Evolutionary conservation across 2,888 invertebrate species (phyloP).

Genomic region (Kuschelorhynchus macadamiae): DNA sequence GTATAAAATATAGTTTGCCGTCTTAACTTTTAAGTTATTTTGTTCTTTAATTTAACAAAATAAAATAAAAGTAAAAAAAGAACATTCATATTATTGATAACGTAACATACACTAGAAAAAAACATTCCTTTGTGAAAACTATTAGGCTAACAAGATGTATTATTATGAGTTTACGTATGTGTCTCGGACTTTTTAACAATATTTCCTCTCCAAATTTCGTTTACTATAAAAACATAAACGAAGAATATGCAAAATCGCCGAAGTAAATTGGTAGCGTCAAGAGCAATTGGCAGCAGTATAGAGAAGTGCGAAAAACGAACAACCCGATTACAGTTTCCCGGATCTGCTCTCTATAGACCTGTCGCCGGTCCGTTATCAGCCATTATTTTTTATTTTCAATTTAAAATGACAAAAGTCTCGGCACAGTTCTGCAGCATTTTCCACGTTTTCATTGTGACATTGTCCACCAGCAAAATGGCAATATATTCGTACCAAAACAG

Average conservation of each 20-base stretch:
- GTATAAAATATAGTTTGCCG: no score
- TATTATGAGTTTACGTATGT: no score
- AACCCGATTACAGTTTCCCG: constrained; percentile 17
- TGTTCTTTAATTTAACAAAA: no score
- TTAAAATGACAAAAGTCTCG: constrained; percentile 38
- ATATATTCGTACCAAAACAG: constrained; percentile 13
- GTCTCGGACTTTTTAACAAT: no score
- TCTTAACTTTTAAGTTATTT: no score
- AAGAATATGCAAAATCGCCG: constrained; percentile 2
- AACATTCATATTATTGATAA: no score
- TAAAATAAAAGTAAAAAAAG: no score
- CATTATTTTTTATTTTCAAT: constrained; percentile 49
- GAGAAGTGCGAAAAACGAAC: constrained; percentile 13
- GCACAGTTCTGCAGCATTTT: constrained; percentile 21
- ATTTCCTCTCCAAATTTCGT: background rate
- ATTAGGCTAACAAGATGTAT: no score
- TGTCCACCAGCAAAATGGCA: constrained; percentile 6
- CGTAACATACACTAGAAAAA: no score
- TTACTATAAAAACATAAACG: background rate
- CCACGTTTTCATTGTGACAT: constrained; percentile 17
- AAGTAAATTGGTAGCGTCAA: constrained; percentile 26
- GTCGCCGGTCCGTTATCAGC: constrained; percentile 30
- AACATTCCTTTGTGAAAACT: no score
- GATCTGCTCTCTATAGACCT: constrained; percentile 28
- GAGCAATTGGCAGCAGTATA: background rate